Evolutionary conservation across 2,797 vertebrate genomes (phyloP).

Genomic region (Antennarius maculatus): DNA sequence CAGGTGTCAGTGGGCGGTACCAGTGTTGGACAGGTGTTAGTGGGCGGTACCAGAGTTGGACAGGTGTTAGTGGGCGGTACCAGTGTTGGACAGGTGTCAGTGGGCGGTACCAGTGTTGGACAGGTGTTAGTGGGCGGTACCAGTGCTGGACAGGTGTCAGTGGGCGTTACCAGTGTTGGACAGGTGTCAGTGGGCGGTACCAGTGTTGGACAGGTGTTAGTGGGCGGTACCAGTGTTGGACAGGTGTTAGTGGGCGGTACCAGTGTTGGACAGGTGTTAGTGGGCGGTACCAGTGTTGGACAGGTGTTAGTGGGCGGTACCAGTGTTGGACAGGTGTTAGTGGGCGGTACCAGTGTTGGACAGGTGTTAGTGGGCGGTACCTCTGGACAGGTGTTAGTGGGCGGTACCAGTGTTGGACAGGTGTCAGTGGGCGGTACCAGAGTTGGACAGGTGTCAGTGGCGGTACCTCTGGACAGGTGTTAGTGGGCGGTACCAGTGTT

Average conservation of each 20-base stretch:
- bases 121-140: background rate
- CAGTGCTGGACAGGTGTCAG: background rate
- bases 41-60: background rate
- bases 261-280: background rate
- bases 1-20: constrained; percentile 52
- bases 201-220: constrained; percentile 52
- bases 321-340: background rate
- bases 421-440: background rate
- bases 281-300: constrained; percentile 67
- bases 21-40: background rate
- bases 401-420: background rate
- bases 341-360: constrained; percentile 82
- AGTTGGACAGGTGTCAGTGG: no score
- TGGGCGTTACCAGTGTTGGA: constrained; percentile 82
- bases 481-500: constrained; percentile 73
- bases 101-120: constrained; percentile 29
- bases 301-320: background rate
- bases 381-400: constrained; percentile 53
- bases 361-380: constrained; percentile 73
- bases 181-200: constrained; percentile 73
- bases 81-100: constrained; percentile 84
- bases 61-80: constrained; percentile 58
- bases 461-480: background rate
- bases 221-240: background rate
- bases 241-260: background rate